Base-by-base conservation (phyloP, 1,140 invertebrate genomes). In the Ditylenchus dipsaci region DNA sequence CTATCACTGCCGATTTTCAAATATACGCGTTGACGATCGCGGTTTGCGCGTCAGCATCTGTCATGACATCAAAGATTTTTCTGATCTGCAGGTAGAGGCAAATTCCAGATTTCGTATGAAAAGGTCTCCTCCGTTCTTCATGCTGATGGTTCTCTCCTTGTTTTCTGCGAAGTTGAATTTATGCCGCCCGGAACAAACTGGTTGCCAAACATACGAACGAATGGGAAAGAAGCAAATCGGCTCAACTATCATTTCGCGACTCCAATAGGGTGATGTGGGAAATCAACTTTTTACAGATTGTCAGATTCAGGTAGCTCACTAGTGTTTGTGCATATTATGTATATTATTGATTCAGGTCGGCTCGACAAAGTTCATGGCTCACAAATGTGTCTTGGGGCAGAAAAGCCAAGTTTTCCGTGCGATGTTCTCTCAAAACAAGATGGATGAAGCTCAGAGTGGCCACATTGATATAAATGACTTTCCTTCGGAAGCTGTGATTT, bases 1-100 rank as follows among this genome's bases (percentile, higher is more conserved):
- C n/a, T 53, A 74, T 81, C 7, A 82, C 80, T 73, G 77, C 79
- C 21, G 80, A 81, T 45, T 81, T 82, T 29, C 80, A 81, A 81
- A 81, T 82, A n/a, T 81, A 82, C 59, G 71, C 73, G 43, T 72
- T 15, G 75, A 79, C 64, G 61, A 45, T 1, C 65, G 62, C 29
- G 69, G 74, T 27, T 76, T 66, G 13, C 60, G 71, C 11, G 65
- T 74, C 23, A 66, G 53, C 43, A 73, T 81, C 26, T 81, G 79
- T 71, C 60, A 76, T 42, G 79, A 82, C 62, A 79, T 78, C 7
- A 82, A 81, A 42, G 79, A 81, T 38, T 82, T 81, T 65, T 81
- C 78, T 0, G 77, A 81, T 65, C 80, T 81, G 49, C 79, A 81
- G 80, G 79, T 0, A 63, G 79, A 5, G 80, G 80, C 26, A 81